Evolutionary conservation across 2,888 invertebrate genomes (phyloP), one percentile per base, ranked within the genome.

Genomic region (Agrochola litura): DNA sequence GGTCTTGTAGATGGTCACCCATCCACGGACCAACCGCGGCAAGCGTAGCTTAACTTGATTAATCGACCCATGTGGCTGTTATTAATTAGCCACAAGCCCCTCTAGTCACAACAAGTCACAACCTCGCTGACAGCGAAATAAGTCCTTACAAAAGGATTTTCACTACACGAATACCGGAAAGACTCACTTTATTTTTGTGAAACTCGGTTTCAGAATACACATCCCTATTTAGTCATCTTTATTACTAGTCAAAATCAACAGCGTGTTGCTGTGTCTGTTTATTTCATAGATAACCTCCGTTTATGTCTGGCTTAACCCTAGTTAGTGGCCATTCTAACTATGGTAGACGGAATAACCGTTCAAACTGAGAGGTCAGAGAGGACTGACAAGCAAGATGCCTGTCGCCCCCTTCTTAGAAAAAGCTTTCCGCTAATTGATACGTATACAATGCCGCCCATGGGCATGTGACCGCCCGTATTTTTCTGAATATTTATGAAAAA

Each of bases 71-170:
- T n/a, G n/a, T n/a, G n/a, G n/a, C n/a, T n/a, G n/a, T n/a, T n/a
- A n/a, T n/a, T n/a, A n/a, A n/a, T n/a, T n/a, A n/a, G n/a, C n/a
- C n/a, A n/a, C n/a, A n/a, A n/a, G n/a, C n/a, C n/a, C n/a, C n/a
- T n/a, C n/a, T n/a, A n/a, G n/a, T n/a, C n/a, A n/a, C n/a, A n/a
- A 37, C 85, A 89, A 86, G 84, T 12, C 6, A 88, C 14, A 10
- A 43, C 9, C 43, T 43, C 25, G n/a, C n/a, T 25, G 10, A 43
- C 64, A 25, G 43, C 10, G 16, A 43, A 16, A 43, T 16, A 64
- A 64, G 0, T 16, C 43, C 43, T 10, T 10, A 43, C 10, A 43
- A 43, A 43, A 16, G 0, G 5, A 43, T 16, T 16, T 43, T 9
- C 16, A 14, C 5, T 14, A 9, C n/a, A 41, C 37, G 63, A 1